Conservation (phyloP, 2,113 vertebrate species). For the Thunnus maccoyii region DNA sequence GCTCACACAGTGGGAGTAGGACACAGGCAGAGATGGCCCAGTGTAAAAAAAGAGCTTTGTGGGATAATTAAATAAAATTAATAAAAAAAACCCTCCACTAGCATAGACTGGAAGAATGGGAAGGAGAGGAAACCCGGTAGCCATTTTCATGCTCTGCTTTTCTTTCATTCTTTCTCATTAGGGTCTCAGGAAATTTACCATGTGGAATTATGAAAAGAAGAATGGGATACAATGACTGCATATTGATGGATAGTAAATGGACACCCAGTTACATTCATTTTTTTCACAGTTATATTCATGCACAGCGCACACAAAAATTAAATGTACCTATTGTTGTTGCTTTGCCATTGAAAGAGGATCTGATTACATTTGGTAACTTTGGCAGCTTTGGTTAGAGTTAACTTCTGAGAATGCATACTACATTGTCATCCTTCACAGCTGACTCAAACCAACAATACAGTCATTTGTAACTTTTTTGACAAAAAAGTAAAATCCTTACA, state of each 20-base stretch:
- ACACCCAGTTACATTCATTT: constrained; percentile 49
- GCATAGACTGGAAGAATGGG: constrained; percentile 70
- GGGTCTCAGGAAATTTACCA: constrained; percentile 77
- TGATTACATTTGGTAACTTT: constrained; percentile 22
- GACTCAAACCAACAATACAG: neutral
- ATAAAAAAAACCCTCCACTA: constrained; percentile 76
- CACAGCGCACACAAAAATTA: constrained; percentile 27
- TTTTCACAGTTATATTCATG: constrained; percentile 27
- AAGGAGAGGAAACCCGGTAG: constrained; percentile 70
- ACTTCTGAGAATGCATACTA: neutral
- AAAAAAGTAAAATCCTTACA: neutral
- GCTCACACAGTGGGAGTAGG: constrained; percentile 84
- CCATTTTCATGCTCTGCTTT: constrained; percentile 76
- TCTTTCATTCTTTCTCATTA: constrained; percentile 78
- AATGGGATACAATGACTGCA: constrained; percentile 64
- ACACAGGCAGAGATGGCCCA: constrained; percentile 66
- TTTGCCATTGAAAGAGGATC: constrained; percentile 30
- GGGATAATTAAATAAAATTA: constrained; percentile 89
- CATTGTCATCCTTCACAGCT: neutral
- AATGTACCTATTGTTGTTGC: constrained; percentile 41
- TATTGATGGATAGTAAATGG: constrained; percentile 58
- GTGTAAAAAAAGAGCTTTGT: constrained; percentile 77
- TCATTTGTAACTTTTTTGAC: neutral
- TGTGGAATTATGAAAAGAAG: constrained; percentile 69
- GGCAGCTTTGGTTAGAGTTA: neutral